Conservation (phyloP, 2,797 vertebrate genomes). For the Poeciliopsis paucimaculata region DNA sequence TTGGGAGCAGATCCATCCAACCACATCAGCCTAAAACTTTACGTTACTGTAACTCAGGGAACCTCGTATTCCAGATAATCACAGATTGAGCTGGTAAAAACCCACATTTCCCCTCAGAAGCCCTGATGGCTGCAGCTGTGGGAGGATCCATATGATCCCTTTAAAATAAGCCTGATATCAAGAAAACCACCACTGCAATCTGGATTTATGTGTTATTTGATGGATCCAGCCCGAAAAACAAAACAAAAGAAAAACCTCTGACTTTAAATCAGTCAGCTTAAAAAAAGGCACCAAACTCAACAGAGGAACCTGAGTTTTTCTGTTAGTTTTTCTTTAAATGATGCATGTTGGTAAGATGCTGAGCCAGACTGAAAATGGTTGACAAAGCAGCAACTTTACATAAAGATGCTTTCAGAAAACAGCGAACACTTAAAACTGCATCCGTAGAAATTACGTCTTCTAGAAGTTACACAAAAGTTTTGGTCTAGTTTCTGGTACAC, state of each 20-base stretch:
- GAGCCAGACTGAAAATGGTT: fast-evolving
- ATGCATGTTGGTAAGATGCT: neutral
- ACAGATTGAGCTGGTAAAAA: conserved; percentile 20
- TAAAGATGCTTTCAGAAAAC: neutral
- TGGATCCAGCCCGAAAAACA: conserved; percentile 20
- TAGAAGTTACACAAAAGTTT: neutral
- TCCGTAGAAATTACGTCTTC: neutral
- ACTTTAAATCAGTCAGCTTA: neutral
- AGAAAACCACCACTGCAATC: neutral
- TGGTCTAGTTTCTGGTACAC: too few species aligned
- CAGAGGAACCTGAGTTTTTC: neutral
- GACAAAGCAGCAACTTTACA: neutral
- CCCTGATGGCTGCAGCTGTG: neutral
- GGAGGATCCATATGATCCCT: conserved; percentile 41
- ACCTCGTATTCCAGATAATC: conserved; percentile 47
- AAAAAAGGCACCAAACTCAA: neutral
- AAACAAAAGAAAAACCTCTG: neutral
- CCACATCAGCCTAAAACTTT: conserved; percentile 40
- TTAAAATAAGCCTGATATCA: conserved; percentile 57
- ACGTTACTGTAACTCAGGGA: conserved; percentile 40
- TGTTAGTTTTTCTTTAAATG: neutral
- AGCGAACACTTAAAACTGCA: neutral
- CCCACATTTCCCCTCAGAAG: conserved; percentile 5
- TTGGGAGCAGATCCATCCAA: conserved; percentile 16
- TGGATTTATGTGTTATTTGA: neutral